A percentile compares a stretch with the other conserved stretches of the same genome.
Evolutionary conservation across 2,113 vertebrate species (phyloP).

Genomic region (Aptenodytes forsteri): DNA sequence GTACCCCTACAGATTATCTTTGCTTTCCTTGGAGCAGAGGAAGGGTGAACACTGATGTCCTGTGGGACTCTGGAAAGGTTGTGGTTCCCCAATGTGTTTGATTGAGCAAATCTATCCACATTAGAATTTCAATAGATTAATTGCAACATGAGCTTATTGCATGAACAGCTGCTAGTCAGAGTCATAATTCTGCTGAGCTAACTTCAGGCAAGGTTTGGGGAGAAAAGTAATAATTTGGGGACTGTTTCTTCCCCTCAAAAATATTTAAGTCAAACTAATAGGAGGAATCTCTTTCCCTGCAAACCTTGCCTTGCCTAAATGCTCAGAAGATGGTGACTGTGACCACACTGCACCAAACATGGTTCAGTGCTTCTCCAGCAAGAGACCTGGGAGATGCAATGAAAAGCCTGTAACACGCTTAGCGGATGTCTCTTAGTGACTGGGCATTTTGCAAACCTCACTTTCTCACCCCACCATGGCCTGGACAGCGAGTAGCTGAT

Average conservation of each 20-base stretch:
- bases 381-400: background rate
- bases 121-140: background rate
- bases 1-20: background rate
- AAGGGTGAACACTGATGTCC: background rate
- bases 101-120: background rate
- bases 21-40: background rate
- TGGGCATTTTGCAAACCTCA: background rate
- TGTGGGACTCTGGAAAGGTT: background rate
- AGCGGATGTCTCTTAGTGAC: background rate
- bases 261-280: background rate
- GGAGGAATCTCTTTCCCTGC: background rate
- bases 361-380: background rate
- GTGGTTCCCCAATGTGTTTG: background rate
- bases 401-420: background rate
- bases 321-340: background rate
- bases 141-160: background rate
- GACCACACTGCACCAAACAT: fast-evolving
- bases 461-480: background rate
- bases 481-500: background rate
- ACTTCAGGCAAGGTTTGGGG: background rate
- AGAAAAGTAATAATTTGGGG: background rate
- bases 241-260: background rate
- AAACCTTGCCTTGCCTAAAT: background rate
- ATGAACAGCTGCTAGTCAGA: background rate
- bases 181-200: background rate